Base-by-base conservation (phyloP, 1,140 invertebrate species). In the Berghia stephanieae region DNA sequence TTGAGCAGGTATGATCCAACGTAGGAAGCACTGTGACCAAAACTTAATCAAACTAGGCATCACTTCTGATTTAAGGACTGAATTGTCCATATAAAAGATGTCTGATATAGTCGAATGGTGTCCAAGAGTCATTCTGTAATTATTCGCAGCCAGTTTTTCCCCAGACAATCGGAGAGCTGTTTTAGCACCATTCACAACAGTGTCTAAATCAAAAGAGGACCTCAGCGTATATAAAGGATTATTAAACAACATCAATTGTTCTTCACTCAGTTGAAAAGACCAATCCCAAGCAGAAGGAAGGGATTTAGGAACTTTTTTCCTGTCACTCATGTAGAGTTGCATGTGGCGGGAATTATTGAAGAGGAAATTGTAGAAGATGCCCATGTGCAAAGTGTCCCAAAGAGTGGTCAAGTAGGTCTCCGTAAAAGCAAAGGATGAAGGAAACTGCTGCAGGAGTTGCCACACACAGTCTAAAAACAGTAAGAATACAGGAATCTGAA, bases 401-500 rank as follows among this genome's bases (percentile, higher is more conserved):
- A 98, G 86, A 0, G 94, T 94, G 6, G 95, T 96, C 55, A 99
- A 92, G 89, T 97, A 97, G 0, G 94, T 96, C 90, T 98, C 95
- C 5, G 95, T 95, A 90, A 97, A 97, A 90, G 97, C 95, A 89
- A 98, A 98, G 73, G 93, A 92, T 0, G 93, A 91, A 13, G 96
- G 96, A 89, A 94, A 96, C 90, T 98, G 96, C 83, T 94, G 93
- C 76, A 93, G 89, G 43, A 98, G 89, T 90, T 98, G 97, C 95
- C 95, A 97, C 66, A 95, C 94, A 89, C 96, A 96, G 88, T 99
- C 97, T 78, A 99, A 91, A 88, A 96, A 98, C 57, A 98, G 86
- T 34, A 98, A 91, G 87, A 98, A 96, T 55, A 98, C 90, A 0
- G 96, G 96, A 80, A 94, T 93, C 91, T 94, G 88, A 75, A 42